phyloP scores from a whole-genome alignment of 2,888 invertebrate species.

The Teinopalpus imperialis region DNA sequence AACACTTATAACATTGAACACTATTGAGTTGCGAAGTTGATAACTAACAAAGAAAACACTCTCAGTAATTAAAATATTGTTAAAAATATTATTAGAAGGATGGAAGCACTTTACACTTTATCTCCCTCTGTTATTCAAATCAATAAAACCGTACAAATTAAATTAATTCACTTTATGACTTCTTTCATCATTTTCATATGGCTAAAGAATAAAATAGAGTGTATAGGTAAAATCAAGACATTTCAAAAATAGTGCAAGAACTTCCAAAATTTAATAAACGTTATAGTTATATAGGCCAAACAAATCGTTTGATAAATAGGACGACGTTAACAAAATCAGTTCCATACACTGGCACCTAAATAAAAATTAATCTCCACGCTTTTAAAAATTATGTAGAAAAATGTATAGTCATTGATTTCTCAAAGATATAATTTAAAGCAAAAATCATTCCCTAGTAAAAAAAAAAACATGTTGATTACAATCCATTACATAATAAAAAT shows the following conservation, averaged over 20 bases:
- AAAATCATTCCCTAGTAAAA: constrained; percentile 59
- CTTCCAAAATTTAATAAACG: constrained; percentile 1
- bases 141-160: background rate
- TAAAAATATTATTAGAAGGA: constrained; percentile 1
- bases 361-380: constrained; percentile 40
- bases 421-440: constrained; percentile 52
- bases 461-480: constrained; percentile 54
- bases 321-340: constrained; percentile 34
- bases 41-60: constrained; percentile 31
- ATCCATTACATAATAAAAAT: constrained; percentile 54
- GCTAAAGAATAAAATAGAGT: constrained; percentile 2
- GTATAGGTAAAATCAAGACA: no score
- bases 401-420: constrained; percentile 55
- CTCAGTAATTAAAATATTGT: constrained; percentile 3
- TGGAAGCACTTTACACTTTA: constrained; percentile 9
- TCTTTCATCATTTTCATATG: background rate
- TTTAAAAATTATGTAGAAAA: constrained; percentile 50
- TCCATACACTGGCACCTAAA: constrained; percentile 45
- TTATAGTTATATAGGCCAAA: background rate
- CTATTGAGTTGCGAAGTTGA: constrained; percentile 27
- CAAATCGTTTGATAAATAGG: constrained; percentile 4
- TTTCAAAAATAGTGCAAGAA: constrained; percentile 13
- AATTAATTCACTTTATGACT: background rate
- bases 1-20: constrained; percentile 31
- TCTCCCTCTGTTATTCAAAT: background rate